Percentiles rank a stretch among this genome's conserved stretches.
Evolutionary conservation across 2,888 invertebrate genomes (phyloP).

Genomic region (Eupithecia pulchellata): DNA sequence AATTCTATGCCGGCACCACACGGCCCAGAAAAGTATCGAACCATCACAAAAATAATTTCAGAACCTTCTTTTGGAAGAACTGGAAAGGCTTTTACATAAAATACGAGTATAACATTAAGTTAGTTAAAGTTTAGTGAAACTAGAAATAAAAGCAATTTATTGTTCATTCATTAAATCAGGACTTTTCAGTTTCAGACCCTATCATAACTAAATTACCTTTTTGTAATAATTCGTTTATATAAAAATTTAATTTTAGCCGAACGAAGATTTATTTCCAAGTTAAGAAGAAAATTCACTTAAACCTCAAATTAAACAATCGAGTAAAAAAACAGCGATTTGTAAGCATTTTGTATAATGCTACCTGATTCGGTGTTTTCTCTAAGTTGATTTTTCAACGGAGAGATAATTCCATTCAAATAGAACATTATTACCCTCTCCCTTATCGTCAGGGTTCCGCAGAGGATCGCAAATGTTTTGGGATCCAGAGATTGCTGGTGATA

Average conservation of each 20-base stretch:
- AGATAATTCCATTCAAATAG: slow-evolving; percentile 42
- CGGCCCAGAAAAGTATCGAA: too few relatives aligned
- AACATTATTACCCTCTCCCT: slow-evolving; percentile 38
- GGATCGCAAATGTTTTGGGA: slow-evolving; percentile 17
- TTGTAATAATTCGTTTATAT: not conserved
- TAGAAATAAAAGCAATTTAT: too few relatives aligned
- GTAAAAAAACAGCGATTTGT: slow-evolving; percentile 2
- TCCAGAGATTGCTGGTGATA: not conserved
- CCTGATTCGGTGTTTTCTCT: slow-evolving; percentile 3
- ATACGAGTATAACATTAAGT: too few relatives aligned
- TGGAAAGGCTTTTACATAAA: too few relatives aligned
- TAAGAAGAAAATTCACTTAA: not conserved
- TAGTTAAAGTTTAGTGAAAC: too few relatives aligned
- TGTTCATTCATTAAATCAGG: too few relatives aligned
- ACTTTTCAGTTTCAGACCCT: not conserved
- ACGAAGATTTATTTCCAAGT: not conserved
- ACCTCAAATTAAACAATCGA: not conserved
- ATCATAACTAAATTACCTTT: not conserved
- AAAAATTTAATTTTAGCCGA: not conserved
- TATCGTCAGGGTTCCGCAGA: slow-evolving; percentile 37
- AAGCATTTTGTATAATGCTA: slow-evolving; percentile 5
- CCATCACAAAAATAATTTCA: too few relatives aligned
- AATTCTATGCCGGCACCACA: too few relatives aligned
- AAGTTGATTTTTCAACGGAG: slow-evolving; percentile 40
- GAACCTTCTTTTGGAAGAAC: too few relatives aligned